phyloP scores from a whole-genome alignment of 2,888 invertebrate genomes.

The Colostygia pectinataria region DNA sequence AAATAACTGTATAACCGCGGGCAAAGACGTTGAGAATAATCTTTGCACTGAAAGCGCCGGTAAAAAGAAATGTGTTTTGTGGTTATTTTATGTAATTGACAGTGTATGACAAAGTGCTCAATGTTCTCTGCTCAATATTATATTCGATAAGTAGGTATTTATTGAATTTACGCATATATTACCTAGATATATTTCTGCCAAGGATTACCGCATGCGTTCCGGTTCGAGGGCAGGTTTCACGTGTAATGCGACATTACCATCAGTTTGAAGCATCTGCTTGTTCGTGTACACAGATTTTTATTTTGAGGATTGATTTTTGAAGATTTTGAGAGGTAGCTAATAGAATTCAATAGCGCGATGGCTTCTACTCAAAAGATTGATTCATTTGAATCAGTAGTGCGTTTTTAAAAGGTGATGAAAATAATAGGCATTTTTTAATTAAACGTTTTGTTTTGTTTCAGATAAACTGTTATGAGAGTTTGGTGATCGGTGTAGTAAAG shows the following conservation, averaged over 20 bases:
- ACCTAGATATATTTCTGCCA: conserved; percentile 1
- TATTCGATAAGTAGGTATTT: neutral
- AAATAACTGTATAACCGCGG: too few species aligned
- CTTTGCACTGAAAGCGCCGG: too few species aligned
- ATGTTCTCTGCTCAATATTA: too few species aligned
- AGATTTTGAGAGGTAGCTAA: too few species aligned
- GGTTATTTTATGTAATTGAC: too few species aligned
- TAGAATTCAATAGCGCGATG: too few species aligned
- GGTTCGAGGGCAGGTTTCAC: conserved; percentile 7
- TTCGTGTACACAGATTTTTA: neutral
- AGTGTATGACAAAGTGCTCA: too few species aligned
- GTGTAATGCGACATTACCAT: conserved; percentile 1
- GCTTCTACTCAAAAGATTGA: too few species aligned
- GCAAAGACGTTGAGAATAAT: too few species aligned
- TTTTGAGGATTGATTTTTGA: neutral
- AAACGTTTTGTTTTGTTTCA: conserved; percentile 25
- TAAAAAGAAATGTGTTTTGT: too few species aligned
- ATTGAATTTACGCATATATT: conserved; percentile 14
- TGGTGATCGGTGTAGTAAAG: conserved; percentile 22
- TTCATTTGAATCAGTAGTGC: too few species aligned
- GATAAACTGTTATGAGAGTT: conserved; percentile 28
- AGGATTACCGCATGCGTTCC: conserved; percentile 9
- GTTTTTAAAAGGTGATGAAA: too few species aligned
- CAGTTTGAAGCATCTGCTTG: conserved; percentile 17
- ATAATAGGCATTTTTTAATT: neutral